These are phyloP conservation scores for Tetrao urogallus DNA, from an alignment of 2,113 vertebrate species.

Conservation along the genomic window DNA sequence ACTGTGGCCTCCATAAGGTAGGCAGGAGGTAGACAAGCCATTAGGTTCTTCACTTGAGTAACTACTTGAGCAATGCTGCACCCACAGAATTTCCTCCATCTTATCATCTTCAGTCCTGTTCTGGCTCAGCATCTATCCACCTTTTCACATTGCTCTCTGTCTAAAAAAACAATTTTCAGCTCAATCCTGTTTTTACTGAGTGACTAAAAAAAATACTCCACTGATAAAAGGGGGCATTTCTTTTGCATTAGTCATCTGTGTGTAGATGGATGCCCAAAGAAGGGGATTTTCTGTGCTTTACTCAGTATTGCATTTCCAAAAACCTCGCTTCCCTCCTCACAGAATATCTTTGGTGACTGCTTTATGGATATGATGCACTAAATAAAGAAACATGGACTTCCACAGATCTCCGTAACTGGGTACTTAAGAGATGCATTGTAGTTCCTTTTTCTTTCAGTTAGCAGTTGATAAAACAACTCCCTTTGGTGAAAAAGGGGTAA, in stretches of 20 bases:
- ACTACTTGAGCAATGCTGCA: background rate
- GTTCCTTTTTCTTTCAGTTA: background rate
- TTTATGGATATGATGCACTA: background rate
- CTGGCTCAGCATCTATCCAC: background rate
- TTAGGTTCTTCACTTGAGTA: background rate
- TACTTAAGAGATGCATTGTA: background rate
- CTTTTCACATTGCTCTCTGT: background rate
- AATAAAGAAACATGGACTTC: background rate
- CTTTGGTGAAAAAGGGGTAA: background rate
- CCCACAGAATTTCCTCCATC: background rate
- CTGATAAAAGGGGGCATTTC: background rate
- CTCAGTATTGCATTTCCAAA: background rate
- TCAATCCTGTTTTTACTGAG: constrained; percentile 6
- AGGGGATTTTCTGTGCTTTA: background rate
- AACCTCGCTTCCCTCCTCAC: background rate
- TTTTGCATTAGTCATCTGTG: background rate
- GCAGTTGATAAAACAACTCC: background rate
- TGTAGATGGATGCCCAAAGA: background rate
- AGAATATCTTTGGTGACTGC: background rate
- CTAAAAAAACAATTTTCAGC: background rate
- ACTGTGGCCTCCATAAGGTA: background rate
- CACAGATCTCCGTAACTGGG: background rate
- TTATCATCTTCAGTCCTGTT: background rate
- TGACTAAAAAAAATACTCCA: background rate
- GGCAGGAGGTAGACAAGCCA: background rate